phyloP scores from a whole-genome alignment of 2,888 invertebrate species.

The Trissolcus brochymenae region DNA sequence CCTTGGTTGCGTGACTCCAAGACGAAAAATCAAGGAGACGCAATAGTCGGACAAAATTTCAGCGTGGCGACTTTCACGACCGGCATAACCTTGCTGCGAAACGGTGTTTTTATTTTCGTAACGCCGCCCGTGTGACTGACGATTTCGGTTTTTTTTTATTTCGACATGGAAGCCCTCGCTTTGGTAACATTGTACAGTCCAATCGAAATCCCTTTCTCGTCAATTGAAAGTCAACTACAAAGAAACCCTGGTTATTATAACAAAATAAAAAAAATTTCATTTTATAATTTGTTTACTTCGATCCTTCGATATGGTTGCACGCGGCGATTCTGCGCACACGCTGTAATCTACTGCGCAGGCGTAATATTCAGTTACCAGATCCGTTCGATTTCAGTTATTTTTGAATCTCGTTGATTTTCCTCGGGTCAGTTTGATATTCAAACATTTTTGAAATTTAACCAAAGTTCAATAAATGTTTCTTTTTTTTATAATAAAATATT shows the following conservation, averaged over 20 bases:
- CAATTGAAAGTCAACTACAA: too few relatives aligned
- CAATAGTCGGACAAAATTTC: slow-evolving; percentile 60
- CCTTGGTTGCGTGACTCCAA: slow-evolving; percentile 57
- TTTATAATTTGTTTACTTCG: neutral
- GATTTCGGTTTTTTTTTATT: slow-evolving; percentile 20
- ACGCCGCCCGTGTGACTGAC: slow-evolving; percentile 13
- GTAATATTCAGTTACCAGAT: too few relatives aligned
- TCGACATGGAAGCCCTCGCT: too few relatives aligned
- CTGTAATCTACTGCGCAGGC: too few relatives aligned
- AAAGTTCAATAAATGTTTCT: neutral
- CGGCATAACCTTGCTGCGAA: slow-evolving; percentile 63
- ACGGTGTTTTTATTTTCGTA: slow-evolving; percentile 59
- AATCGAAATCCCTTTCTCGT: too few relatives aligned
- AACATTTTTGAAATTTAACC: neutral
- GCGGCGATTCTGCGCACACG: neutral
- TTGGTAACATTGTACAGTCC: too few relatives aligned
- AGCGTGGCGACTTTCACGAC: slow-evolving; percentile 66
- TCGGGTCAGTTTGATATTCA: too few relatives aligned
- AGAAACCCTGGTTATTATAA: too few relatives aligned
- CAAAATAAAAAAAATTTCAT: too few relatives aligned
- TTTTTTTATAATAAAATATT: too few relatives aligned
- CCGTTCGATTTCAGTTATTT: too few relatives aligned
- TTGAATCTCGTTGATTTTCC: too few relatives aligned
- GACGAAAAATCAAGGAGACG: slow-evolving; percentile 62
- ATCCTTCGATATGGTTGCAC: neutral